Percentiles rank a stretch among this genome's conserved stretches.
These are phyloP conservation scores for Microctenopoma steveboyesi DNA, from an alignment of 2,797 vertebrate genomes.

Conservation along the genomic window DNA sequence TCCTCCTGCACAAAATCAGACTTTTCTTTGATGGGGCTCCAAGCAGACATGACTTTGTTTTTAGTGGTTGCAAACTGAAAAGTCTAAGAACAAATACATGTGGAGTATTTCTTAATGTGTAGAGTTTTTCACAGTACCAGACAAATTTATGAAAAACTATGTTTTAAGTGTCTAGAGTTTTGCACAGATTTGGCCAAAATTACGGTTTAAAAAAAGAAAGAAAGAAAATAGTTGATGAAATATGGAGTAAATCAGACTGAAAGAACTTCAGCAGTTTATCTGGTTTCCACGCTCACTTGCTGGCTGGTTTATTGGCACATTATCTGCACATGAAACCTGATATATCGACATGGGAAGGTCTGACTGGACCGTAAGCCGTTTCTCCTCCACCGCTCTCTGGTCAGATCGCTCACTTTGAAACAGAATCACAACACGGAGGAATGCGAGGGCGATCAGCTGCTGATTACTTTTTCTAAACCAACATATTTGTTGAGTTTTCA, in stretches of 20 bases:
- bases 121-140: too few relatives aligned
- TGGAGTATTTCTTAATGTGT: too few relatives aligned
- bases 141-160: too few relatives aligned
- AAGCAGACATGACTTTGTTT: too few relatives aligned
- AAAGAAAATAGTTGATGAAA: conserved; percentile 3
- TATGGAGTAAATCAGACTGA: neutral
- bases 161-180: neutral
- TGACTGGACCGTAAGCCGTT: conserved; percentile 16
- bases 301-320: neutral
- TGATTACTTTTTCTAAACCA: conserved; percentile 1
- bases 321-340: neutral
- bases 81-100: too few relatives aligned
- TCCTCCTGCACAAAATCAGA: too few relatives aligned
- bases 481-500: neutral
- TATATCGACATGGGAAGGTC: neutral
- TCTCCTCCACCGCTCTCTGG: neutral
- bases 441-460: conserved; percentile 1
- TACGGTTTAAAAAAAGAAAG: too few relatives aligned
- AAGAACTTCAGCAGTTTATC: neutral
- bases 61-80: too few relatives aligned
- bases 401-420: conserved; percentile 6
- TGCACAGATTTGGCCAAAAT: neutral
- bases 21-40: too few relatives aligned
- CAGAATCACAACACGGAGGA: conserved; percentile 8
- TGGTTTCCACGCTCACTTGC: neutral